Evolutionary conservation across 2,113 vertebrate species (phyloP).

Genomic region (Carettochelys insculpta): DNA sequence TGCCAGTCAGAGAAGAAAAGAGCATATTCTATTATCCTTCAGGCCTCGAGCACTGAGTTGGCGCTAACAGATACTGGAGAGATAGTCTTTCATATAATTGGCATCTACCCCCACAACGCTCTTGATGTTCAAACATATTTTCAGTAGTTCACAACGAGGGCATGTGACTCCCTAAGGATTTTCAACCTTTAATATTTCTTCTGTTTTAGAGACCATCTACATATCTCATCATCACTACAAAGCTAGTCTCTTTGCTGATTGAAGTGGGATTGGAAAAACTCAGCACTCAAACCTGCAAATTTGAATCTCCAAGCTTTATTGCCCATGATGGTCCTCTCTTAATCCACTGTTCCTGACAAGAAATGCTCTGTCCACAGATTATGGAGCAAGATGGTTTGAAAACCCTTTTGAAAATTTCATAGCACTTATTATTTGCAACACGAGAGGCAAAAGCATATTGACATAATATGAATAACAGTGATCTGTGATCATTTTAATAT

Average conservation of each 20-base stretch:
- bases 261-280: conserved; percentile 48
- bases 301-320: conserved; percentile 22
- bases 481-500: neutral
- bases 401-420: neutral
- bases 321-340: neutral
- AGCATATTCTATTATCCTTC: conserved; percentile 71
- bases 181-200: conserved; percentile 54
- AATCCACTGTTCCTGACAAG: neutral
- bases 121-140: conserved; percentile 70
- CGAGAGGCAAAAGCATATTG: neutral
- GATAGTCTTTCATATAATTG: conserved; percentile 68
- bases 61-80: conserved; percentile 58
- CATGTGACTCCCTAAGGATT: conserved; percentile 63
- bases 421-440: neutral
- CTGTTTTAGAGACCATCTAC: conserved; percentile 59
- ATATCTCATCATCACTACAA: conserved; percentile 63
- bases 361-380: neutral
- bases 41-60: conserved; percentile 58
- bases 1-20: conserved; percentile 66
- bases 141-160: conserved; percentile 68
- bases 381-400: neutral
- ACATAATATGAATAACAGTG: neutral
- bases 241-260: conserved; percentile 47
- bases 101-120: conserved; percentile 50
- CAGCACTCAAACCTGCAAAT: conserved; percentile 32